Conservation (phyloP, 2,888 invertebrate genomes). For the Argyra leucocephala region DNA sequence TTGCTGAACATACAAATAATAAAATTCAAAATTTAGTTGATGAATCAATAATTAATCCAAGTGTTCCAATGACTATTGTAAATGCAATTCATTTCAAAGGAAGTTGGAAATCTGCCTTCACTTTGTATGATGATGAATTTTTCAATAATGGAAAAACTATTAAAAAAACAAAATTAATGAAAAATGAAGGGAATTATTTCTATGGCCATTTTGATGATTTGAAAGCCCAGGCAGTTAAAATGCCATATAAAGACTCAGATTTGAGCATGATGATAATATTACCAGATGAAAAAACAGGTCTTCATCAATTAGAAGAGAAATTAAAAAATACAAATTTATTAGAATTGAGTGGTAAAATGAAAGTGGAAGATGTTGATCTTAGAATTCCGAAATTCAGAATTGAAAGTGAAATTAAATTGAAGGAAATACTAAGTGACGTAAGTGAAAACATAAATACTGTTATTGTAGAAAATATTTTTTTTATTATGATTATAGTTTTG, state of each 20-base stretch:
- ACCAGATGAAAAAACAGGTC: slow-evolving; percentile 59
- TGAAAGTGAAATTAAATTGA: slow-evolving; percentile 60
- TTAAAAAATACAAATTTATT: slow-evolving; percentile 49
- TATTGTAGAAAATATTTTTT: background rate
- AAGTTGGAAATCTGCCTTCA: slow-evolving; percentile 61
- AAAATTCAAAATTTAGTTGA: slow-evolving; percentile 69
- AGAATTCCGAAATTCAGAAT: slow-evolving; percentile 73
- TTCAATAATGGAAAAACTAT: slow-evolving; percentile 48
- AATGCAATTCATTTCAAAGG: slow-evolving; percentile 84
- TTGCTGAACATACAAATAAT: slow-evolving; percentile 65
- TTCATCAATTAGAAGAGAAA: slow-evolving; percentile 54
- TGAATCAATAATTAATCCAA: slow-evolving; percentile 44
- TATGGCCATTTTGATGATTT: slow-evolving; percentile 29
- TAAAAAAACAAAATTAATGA: slow-evolving; percentile 59
- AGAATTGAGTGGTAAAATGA: slow-evolving; percentile 50
- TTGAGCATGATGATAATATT: slow-evolving; percentile 67
- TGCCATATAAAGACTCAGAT: slow-evolving; percentile 60
- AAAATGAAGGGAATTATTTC: slow-evolving; percentile 34
- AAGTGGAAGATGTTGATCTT: slow-evolving; percentile 39
- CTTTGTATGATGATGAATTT: slow-evolving; percentile 51
- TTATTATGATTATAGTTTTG: too few species aligned
- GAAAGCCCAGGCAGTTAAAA: slow-evolving; percentile 45
- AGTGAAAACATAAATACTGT: slow-evolving; percentile 49
- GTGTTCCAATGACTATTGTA: slow-evolving; percentile 63
- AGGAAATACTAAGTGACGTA: slow-evolving; percentile 50